These are phyloP conservation scores for Crambe crambe DNA, from an alignment of 37 sponge, comb jelly and placozoan species.

Conservation along the genomic window DNA sequence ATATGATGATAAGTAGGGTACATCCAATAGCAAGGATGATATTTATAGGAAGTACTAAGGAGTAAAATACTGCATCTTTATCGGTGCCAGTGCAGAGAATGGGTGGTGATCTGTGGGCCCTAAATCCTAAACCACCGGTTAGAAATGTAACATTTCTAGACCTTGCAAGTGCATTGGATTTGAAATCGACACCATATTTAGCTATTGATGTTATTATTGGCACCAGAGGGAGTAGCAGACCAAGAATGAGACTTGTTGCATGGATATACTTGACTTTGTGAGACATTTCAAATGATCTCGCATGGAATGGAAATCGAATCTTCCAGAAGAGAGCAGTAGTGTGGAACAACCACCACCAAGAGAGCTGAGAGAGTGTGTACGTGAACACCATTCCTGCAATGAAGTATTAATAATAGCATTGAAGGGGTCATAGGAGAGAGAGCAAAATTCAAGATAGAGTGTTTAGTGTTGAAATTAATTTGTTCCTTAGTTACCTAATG, in stretches of 20 bases:
- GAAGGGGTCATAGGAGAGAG: neutral
- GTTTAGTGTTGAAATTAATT: too few relatives aligned
- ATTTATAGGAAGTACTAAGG: constrained; percentile 17
- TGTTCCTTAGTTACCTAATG: too few relatives aligned
- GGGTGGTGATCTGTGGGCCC: constrained; percentile 33
- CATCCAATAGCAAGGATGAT: constrained; percentile 25
- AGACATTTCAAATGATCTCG: neutral
- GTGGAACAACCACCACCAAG: constrained; percentile 39
- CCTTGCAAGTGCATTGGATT: neutral
- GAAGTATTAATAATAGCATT: neutral
- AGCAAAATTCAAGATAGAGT: too few relatives aligned
- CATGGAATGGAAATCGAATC: constrained; percentile 8
- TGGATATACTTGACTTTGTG: constrained; percentile 35
- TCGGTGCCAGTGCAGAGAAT: constrained; percentile 11
- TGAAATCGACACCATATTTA: neutral
- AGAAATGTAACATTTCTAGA: neutral
- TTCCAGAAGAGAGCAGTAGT: constrained; percentile 22
- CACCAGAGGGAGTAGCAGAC: constrained; percentile 33
- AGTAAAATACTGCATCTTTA: constrained; percentile 21
- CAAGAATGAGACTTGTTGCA: constrained; percentile 16
- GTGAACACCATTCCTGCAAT: constrained; percentile 26
- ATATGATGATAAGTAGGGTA: constrained; percentile 21
- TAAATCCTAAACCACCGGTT: constrained; percentile 16
- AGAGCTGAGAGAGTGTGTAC: constrained; percentile 24
- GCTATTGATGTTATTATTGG: constrained; percentile 10